Percentiles rank a stretch among this genome's conserved stretches.
phyloP scores from a whole-genome alignment of 2,113 vertebrate species.

The Nesospiza acunhae region DNA sequence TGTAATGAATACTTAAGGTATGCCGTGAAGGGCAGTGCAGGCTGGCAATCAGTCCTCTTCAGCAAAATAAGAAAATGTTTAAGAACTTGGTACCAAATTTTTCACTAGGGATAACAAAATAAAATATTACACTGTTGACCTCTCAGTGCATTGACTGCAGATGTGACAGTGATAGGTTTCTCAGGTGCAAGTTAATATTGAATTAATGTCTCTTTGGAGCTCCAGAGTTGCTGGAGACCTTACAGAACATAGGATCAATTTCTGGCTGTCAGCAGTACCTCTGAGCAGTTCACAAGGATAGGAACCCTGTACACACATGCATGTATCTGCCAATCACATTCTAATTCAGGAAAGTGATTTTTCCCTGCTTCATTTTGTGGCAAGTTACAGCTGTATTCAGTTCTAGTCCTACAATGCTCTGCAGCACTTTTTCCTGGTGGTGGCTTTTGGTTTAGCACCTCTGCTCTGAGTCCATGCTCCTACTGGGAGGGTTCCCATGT shows the following conservation, averaged over 20 bases:
- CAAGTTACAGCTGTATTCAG: not conserved
- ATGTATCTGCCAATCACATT: not conserved
- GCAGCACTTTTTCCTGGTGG: not conserved
- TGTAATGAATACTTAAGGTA: not conserved
- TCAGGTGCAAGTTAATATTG: not conserved
- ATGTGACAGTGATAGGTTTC: not conserved
- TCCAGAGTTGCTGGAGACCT: not conserved
- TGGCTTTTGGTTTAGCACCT: not conserved
- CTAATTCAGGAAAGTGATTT: not conserved
- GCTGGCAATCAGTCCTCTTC: not conserved
- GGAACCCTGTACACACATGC: not conserved
- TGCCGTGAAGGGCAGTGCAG: not conserved
- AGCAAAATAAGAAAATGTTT: not conserved
- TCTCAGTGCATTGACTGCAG: not conserved
- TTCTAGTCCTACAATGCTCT: not conserved
- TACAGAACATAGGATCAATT: accelerated
- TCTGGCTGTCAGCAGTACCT: not conserved
- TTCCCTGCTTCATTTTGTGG: not conserved
- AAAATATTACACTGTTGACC: not conserved
- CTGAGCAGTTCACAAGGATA: not conserved
- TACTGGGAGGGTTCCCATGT: not conserved
- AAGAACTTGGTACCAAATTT: not conserved
- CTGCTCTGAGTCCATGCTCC: accelerated
- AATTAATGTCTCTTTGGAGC: not conserved
- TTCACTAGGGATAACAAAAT: not conserved